A percentile compares a stretch with the other conserved stretches of the same genome.
phyloP scores from a whole-genome alignment of 2,113 vertebrate genomes.

The Phrynocephalus versicolor region DNA sequence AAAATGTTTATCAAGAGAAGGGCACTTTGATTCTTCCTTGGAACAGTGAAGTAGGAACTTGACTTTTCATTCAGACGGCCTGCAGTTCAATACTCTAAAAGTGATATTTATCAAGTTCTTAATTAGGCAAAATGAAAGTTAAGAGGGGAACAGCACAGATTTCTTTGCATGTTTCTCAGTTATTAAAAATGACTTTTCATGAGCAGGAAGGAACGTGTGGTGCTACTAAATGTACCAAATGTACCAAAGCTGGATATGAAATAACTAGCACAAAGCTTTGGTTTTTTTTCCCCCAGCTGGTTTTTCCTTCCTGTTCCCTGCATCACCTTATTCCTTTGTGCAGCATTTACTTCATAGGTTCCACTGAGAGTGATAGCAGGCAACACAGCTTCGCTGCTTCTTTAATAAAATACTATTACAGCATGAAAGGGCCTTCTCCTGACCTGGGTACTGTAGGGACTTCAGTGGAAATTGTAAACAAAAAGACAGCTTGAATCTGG shows the following conservation, averaged over 20 bases:
- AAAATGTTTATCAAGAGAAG: not conserved
- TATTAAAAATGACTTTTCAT: not conserved
- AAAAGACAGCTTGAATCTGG: not conserved
- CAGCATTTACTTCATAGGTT: not conserved
- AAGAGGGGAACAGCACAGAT: not conserved
- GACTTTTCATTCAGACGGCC: too few relatives aligned
- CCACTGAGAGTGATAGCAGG: not conserved
- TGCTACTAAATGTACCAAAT: fast-evolving
- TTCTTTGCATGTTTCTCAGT: fast-evolving
- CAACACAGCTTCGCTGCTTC: not conserved
- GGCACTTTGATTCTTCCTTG: too few relatives aligned
- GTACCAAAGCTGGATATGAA: not conserved
- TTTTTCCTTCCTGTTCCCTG: not conserved
- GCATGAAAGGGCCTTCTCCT: not conserved
- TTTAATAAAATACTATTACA: not conserved
- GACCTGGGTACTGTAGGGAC: not conserved
- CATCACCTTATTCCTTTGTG: not conserved
- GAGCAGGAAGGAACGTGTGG: not conserved
- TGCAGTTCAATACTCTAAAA: fast-evolving
- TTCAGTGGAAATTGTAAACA: conserved; percentile 25
- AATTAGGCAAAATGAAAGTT: not conserved
- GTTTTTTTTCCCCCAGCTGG: conserved; percentile 42
- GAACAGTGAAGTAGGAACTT: too few relatives aligned
- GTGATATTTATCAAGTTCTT: not conserved
- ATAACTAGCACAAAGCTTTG: conserved; percentile 6